Evolutionary conservation across 2,113 vertebrate species (phyloP).

Genomic region (sheep (Ovis aries)): DNA sequence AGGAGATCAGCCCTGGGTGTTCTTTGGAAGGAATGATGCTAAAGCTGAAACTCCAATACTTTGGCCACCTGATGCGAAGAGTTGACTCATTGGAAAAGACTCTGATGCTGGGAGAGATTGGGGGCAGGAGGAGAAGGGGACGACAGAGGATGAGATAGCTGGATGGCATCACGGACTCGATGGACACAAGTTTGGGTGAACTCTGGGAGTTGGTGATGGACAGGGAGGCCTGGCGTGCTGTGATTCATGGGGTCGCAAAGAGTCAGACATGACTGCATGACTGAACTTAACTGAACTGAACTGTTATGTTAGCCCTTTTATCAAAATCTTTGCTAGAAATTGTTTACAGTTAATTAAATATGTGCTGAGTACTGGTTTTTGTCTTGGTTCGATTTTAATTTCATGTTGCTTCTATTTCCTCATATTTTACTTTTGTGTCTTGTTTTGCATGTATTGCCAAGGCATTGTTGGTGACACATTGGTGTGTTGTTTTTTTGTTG

Average conservation of each 20-base stretch:
- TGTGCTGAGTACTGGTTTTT: not conserved
- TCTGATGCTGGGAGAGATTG: no score
- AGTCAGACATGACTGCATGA: accelerated
- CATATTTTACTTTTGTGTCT: not conserved
- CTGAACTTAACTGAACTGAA: no score
- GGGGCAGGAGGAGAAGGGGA: no score
- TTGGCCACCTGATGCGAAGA: no score
- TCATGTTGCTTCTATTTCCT: not conserved
- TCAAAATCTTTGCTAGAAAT: not conserved
- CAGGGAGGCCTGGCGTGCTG: no score
- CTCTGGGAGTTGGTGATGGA: no score
- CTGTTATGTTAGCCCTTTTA: not conserved
- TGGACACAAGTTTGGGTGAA: no score
- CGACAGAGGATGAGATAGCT: no score
- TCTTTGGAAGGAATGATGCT: no score
- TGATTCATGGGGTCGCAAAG: accelerated
- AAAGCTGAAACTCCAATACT: no score
- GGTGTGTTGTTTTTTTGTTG: not conserved
- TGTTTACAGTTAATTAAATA: not conserved
- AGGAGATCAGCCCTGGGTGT: no score
- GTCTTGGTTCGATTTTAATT: not conserved
- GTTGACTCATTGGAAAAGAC: no score
- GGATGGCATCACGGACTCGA: accelerated
- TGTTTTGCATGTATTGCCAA: not conserved
- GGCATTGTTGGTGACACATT: not conserved